Evolutionary conservation across 2,797 vertebrate species (phyloP).

Genomic region (Rousettus madagascariensis): DNA sequence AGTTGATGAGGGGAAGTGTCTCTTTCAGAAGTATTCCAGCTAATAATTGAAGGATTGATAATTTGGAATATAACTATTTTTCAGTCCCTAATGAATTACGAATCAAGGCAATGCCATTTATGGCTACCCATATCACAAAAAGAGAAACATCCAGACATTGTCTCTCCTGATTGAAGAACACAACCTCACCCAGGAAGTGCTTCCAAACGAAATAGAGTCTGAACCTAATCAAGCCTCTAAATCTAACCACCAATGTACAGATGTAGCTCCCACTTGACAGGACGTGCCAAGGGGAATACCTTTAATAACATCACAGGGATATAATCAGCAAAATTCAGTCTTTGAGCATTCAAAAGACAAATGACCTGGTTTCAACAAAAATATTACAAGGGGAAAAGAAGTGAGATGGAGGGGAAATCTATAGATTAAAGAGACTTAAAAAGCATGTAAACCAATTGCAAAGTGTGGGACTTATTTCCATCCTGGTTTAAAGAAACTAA

Average conservation of each 20-base stretch:
- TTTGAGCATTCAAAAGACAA: neutral
- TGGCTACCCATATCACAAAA: neutral
- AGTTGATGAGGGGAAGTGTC: neutral
- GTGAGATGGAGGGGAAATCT: neutral
- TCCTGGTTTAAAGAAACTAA: neutral
- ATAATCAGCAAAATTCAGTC: neutral
- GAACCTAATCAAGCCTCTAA: neutral
- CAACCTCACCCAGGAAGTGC: neutral
- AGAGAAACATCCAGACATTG: neutral
- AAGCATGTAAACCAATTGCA: neutral
- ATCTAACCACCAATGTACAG: neutral
- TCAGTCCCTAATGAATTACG: neutral
- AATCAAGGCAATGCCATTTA: neutral
- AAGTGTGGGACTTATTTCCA: neutral
- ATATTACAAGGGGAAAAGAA: neutral
- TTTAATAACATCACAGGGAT: neutral
- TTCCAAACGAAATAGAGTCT: neutral
- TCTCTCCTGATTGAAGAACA: neutral
- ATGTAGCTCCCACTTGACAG: neutral
- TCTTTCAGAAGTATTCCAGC: neutral
- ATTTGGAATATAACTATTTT: neutral
- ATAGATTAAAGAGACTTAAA: neutral
- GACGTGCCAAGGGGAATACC: neutral
- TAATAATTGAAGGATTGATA: neutral
- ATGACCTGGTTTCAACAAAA: neutral